These are phyloP conservation scores for Tachuris rubrigastra DNA, from an alignment of 2,113 vertebrate species.

Conservation along the genomic window DNA sequence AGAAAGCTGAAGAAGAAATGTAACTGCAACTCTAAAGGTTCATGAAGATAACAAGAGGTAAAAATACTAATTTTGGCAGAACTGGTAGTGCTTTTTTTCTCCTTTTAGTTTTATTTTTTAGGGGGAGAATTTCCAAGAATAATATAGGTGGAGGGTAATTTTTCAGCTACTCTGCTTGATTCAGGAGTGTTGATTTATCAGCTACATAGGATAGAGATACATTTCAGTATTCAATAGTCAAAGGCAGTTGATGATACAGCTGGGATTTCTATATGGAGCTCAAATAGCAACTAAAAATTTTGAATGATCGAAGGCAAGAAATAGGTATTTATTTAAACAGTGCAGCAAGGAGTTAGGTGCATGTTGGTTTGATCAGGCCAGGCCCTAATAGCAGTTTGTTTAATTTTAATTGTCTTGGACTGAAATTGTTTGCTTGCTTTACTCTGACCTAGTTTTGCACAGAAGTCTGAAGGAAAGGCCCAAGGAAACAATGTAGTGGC, in stretches of 20 bases:
- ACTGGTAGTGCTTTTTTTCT: background rate
- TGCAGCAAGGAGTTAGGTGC: background rate
- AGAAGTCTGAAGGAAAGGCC: background rate
- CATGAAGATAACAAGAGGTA: background rate
- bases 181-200: background rate
- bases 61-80: background rate
- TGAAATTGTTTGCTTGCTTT: constrained; percentile 35
- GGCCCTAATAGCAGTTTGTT: background rate
- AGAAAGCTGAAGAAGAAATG: background rate
- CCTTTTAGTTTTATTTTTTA: background rate
- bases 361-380: background rate
- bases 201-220: background rate
- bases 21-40: background rate
- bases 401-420: constrained; percentile 17
- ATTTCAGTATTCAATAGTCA: background rate
- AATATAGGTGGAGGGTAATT: background rate
- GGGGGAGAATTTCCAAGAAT: background rate
- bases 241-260: background rate
- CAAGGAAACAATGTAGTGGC: background rate
- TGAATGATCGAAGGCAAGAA: background rate
- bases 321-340: constrained; percentile 11
- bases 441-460: background rate
- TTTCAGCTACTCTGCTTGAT: background rate
- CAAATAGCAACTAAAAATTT: background rate
- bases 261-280: background rate